Conservation (phyloP, 2,797 vertebrate species). For the Sebastes taczanowskii region DNA sequence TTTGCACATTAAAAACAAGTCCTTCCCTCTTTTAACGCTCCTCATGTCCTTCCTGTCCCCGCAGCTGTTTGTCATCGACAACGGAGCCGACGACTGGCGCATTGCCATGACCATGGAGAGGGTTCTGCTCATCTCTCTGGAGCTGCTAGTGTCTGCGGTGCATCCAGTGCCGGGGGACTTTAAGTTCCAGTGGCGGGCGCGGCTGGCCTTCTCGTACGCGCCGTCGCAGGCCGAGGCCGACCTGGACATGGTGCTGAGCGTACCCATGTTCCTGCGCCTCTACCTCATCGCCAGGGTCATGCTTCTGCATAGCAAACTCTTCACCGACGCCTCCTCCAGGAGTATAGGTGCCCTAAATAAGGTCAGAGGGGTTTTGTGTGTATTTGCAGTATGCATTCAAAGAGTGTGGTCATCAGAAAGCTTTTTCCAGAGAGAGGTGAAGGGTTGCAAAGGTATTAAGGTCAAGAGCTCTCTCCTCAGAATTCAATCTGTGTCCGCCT, state of each 20-base stretch:
- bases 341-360: slow-evolving; percentile 99
- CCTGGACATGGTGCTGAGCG: slow-evolving; percentile 97
- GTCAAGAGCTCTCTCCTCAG: slow-evolving; percentile 58
- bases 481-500: slow-evolving; percentile 48
- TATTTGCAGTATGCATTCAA: slow-evolving; percentile 1
- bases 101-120: slow-evolving; percentile 98
- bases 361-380: slow-evolving; percentile 70
- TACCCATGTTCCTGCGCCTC: slow-evolving; percentile 98
- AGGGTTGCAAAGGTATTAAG: slow-evolving; percentile 33
- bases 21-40: slow-evolving; percentile 30
- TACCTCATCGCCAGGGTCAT: slow-evolving; percentile 98
- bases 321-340: slow-evolving; percentile 98
- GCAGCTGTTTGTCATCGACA: slow-evolving; percentile 93
- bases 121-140: slow-evolving; percentile 94
- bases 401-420: background rate
- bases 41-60: slow-evolving; percentile 41
- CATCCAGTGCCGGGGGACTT: slow-evolving; percentile 94
- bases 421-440: slow-evolving; percentile 14
- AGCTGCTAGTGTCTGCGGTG: slow-evolving; percentile 97
- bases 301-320: slow-evolving; percentile 99
- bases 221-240: slow-evolving; percentile 94
- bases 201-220: slow-evolving; percentile 94
- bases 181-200: slow-evolving; percentile 94
- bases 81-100: slow-evolving; percentile 97
- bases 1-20: slow-evolving; percentile 25